Percentiles rank a stretch among this genome's conserved stretches.
Evolutionary conservation across 2,888 invertebrate species (phyloP).

Genomic region (Xestobium rufovillosum): DNA sequence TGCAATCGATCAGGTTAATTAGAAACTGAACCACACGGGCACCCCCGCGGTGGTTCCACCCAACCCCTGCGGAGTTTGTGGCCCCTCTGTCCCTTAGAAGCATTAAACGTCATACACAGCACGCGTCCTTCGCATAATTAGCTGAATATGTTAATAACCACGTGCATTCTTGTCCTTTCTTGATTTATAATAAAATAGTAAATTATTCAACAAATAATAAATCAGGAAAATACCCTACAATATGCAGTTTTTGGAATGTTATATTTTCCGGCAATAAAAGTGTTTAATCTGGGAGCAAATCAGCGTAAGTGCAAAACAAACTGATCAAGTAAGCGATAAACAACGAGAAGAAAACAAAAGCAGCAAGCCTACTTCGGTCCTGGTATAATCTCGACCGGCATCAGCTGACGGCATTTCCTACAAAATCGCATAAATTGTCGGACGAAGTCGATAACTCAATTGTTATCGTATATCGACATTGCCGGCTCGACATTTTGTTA

Average conservation of each 20-base stretch:
- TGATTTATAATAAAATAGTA: too few species aligned
- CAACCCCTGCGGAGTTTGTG: conserved; percentile 31
- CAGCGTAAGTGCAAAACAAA: conserved; percentile 3
- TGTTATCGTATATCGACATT: conserved; percentile 31
- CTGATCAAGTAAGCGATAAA: conserved; percentile 1
- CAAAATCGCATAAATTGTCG: conserved; percentile 31
- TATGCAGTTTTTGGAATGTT: too few species aligned
- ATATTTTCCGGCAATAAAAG: too few species aligned
- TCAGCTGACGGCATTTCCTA: conserved; percentile 34
- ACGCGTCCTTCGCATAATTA: conserved; percentile 24
- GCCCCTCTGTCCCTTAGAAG: conserved; percentile 23
- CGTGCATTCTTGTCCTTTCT: conserved; percentile 25
- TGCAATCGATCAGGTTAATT: conserved; percentile 42
- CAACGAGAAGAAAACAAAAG: neutral
- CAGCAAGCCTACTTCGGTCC: neutral
- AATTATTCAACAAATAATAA: too few species aligned
- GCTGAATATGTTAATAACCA: conserved; percentile 26
- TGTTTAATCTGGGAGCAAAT: too few species aligned
- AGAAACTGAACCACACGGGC: conserved; percentile 37
- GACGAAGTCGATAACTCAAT: conserved; percentile 32
- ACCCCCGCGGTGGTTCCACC: conserved; percentile 33
- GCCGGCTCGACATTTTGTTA: conserved; percentile 13
- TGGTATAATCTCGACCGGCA: conserved; percentile 12
- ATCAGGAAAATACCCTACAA: too few species aligned
- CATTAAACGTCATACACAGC: conserved; percentile 14